Conservation (phyloP, 2,888 invertebrate genomes). For the Dolichopus griseipennis region DNA sequence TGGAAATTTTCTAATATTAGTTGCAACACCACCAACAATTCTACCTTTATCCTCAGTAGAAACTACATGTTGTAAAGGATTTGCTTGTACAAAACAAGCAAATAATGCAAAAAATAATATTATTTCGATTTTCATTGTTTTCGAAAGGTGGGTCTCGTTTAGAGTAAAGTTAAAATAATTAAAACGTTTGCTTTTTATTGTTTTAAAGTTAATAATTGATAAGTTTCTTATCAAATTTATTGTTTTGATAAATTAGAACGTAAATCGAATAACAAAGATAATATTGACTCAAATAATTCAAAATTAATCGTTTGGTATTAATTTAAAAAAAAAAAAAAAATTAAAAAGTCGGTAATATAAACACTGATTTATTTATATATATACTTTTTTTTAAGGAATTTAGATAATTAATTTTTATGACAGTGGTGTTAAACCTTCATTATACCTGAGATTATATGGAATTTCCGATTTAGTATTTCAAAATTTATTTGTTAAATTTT, state of each 20-base stretch:
- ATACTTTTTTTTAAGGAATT: too few species aligned
- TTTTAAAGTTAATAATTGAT: neutral
- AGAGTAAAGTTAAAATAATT: neutral
- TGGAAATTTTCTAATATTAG: conserved; percentile 16
- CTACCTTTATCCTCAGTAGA: neutral
- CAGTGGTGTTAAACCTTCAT: too few species aligned
- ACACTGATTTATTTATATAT: too few species aligned
- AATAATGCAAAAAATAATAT: neutral
- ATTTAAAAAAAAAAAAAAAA: too few species aligned
- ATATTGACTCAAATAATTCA: too few species aligned
- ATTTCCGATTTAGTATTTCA: too few species aligned
- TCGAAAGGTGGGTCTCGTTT: neutral
- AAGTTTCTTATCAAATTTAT: neutral
- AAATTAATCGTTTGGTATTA: too few species aligned
- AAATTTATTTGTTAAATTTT: too few species aligned
- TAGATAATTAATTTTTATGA: too few species aligned
- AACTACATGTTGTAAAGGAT: neutral
- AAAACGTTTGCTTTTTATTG: neutral
- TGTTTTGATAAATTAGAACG: neutral
- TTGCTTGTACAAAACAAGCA: neutral
- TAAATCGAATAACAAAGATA: too few species aligned
- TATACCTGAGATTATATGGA: too few species aligned
- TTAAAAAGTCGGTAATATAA: too few species aligned
- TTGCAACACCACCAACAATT: conserved; percentile 14
- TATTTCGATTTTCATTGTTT: neutral